phyloP scores from a whole-genome alignment of 2,113 vertebrate species.

The Gavia stellata region DNA sequence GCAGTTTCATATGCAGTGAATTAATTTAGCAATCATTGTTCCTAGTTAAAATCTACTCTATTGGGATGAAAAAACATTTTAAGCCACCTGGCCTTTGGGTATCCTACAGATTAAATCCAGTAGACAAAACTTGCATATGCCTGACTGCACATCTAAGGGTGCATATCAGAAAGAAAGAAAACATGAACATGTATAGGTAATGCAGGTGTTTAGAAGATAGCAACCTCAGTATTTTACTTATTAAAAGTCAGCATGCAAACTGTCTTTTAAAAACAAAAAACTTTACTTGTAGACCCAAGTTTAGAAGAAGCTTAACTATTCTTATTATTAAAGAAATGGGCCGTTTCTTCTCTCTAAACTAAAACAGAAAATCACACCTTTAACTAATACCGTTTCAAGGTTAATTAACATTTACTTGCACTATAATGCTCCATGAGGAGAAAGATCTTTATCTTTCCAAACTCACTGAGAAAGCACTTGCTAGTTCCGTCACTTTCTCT shows the following conservation, averaged over 20 bases:
- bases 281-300: background rate
- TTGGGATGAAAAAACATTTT: background rate
- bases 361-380: background rate
- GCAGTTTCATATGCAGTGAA: background rate
- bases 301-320: background rate
- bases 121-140: background rate
- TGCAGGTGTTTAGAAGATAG: background rate
- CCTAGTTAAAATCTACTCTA: slow-evolving; percentile 6
- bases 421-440: background rate
- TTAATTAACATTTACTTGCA: background rate
- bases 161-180: background rate
- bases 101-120: background rate
- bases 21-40: background rate
- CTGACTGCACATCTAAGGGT: background rate
- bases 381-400: background rate
- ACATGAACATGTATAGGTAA: background rate
- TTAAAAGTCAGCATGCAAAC: background rate
- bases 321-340: background rate
- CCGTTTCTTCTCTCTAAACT: background rate
- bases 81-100: background rate
- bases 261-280: background rate
- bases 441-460: background rate
- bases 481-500: background rate
- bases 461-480: background rate
- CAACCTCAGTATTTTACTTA: background rate